Percentiles rank a stretch among this genome's conserved stretches.
Evolutionary conservation across 2,113 vertebrate genomes (phyloP).

Genomic region (Macquaria australasica): DNA sequence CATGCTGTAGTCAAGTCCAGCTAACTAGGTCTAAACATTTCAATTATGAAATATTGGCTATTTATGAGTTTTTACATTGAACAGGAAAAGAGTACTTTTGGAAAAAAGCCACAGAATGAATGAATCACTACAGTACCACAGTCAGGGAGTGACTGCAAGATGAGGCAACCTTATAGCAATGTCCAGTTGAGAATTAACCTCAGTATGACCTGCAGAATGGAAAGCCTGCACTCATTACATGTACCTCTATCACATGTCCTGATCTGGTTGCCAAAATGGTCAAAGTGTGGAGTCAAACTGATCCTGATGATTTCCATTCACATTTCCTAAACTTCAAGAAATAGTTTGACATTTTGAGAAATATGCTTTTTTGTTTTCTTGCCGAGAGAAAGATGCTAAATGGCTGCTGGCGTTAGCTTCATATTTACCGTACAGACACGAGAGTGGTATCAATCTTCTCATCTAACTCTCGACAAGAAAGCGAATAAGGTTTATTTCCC

Average conservation of each 20-base stretch:
- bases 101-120: constrained; percentile 8
- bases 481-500: too few relatives aligned
- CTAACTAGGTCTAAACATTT: neutral
- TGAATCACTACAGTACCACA: constrained; percentile 8
- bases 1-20: neutral
- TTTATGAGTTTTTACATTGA: neutral
- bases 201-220: constrained; percentile 8
- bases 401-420: too few relatives aligned
- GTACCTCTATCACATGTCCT: neutral
- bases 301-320: neutral
- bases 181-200: neutral
- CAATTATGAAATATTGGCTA: neutral
- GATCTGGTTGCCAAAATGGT: neutral
- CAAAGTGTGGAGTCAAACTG: neutral
- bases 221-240: constrained; percentile 1
- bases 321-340: neutral
- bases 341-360: neutral
- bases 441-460: too few relatives aligned
- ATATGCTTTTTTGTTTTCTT: neutral
- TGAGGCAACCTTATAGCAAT: constrained; percentile 33
- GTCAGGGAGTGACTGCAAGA: constrained; percentile 10
- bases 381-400: neutral
- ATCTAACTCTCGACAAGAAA: too few relatives aligned
- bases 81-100: constrained; percentile 13
- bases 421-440: too few relatives aligned